Base-by-base conservation (phyloP, 1,140 invertebrate genomes). In the Paraescarpia echinospica region DNA sequence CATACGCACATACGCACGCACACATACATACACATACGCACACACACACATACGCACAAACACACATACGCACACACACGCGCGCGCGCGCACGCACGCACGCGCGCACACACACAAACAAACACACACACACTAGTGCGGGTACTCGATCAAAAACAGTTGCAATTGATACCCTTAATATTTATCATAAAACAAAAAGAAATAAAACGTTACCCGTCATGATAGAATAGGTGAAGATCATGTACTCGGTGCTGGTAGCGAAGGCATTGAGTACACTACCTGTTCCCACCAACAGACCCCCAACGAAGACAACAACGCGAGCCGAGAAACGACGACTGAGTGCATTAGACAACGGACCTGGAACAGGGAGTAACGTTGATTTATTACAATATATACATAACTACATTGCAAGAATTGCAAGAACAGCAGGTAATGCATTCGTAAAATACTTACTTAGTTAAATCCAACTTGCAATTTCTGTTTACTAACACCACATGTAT, bases 161-260 rank as follows among this genome's bases (percentile, higher is more conserved):
- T 77, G 9, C 12, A 27, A 18, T 77, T 51, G 48, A 8, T 51
- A 18, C 48, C 8, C 48, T 51, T 51, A 51, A 51, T 9, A 51
- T 51, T 9, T 51, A 8, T 9, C 48, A 18, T 51, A 9, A 51
- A 51, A 51, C 48, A 51, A n/a, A n/a, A n/a, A 77, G 9, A 77
- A 77, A 77, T 18, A 77, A 12, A 77, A 77, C 22, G 2, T 77
- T 77, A 91, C 92, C 92, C 88, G 22, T 9, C 6, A 92, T 34
- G 6, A 92, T 18, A n/a, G 41, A 89, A 89, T 92, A 89, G 33
- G 12, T 33, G 41, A 92, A 88, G 92, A 92, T 88, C 34, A 92
- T 34, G 34, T 88, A 92, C 33, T 92, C 51, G 14, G 41, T 89
- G 88, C 34, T 92, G 48, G 92, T 48, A 9, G 88, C 88, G 41